A percentile compares a stretch with the other conserved stretches of the same genome.
phyloP scores from a whole-genome alignment of 2,888 invertebrate genomes.

The Drosophila leonis region DNA sequence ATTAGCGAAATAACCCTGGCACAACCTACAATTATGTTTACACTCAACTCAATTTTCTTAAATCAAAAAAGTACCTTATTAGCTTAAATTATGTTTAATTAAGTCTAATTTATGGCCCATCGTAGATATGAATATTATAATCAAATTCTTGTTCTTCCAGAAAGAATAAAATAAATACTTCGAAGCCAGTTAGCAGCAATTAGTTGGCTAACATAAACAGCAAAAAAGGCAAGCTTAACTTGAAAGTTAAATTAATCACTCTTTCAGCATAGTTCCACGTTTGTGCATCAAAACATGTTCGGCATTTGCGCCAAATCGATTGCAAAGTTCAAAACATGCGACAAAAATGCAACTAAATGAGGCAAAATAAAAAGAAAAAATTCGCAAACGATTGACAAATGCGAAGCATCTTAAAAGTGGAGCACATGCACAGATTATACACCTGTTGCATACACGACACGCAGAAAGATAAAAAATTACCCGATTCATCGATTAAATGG shows the following conservation, averaged over 20 bases:
- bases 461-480: slow-evolving; percentile 25
- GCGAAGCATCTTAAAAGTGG: slow-evolving; percentile 71
- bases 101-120: neutral
- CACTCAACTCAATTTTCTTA: slow-evolving; percentile 1
- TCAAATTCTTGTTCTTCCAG: slow-evolving; percentile 6
- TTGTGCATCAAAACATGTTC: slow-evolving; percentile 64
- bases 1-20: slow-evolving; percentile 61
- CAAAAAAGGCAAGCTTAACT: slow-evolving; percentile 18
- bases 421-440: slow-evolving; percentile 56
- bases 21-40: slow-evolving; percentile 33
- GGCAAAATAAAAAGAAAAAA: slow-evolving; percentile 9
- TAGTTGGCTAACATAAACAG: slow-evolving; percentile 40
- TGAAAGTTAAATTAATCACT: slow-evolving; percentile 53
- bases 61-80: neutral
- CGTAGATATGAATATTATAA: neutral
- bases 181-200: slow-evolving; percentile 46
- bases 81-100: slow-evolving; percentile 5
- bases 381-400: slow-evolving; percentile 65
- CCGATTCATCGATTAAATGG: slow-evolving; percentile 59
- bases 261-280: slow-evolving; percentile 66
- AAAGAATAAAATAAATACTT: slow-evolving; percentile 20
- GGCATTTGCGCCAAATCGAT: slow-evolving; percentile 67
- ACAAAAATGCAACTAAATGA: slow-evolving; percentile 46
- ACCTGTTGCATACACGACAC: slow-evolving; percentile 25
- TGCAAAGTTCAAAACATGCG: slow-evolving; percentile 57